Percentiles rank a stretch among this genome's conserved stretches.
Evolutionary conservation across 2,113 vertebrate genomes (phyloP).

Genomic region (Agapornis roseicollis): DNA sequence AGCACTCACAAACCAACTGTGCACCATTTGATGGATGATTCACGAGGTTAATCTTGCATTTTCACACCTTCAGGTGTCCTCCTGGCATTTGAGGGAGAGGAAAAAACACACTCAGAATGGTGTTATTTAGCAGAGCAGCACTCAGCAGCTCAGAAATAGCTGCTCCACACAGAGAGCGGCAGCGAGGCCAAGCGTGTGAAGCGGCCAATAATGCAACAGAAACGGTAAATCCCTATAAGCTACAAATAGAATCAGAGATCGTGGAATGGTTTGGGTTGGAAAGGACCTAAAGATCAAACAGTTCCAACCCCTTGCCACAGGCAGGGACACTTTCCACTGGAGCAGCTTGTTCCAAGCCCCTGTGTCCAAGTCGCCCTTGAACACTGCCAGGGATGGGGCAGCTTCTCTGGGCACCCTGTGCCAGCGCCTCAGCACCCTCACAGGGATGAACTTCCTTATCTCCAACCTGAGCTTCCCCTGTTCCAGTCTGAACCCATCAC

Average conservation of each 20-base stretch:
- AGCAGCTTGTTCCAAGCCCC: too few species aligned
- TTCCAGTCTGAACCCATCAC: not conserved
- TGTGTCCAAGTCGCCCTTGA: too few species aligned
- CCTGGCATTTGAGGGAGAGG: not conserved
- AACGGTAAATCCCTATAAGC: not conserved
- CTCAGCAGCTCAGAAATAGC: not conserved
- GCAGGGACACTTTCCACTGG: too few species aligned
- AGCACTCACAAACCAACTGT: not conserved
- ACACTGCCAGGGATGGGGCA: too few species aligned
- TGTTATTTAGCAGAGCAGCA: not conserved
- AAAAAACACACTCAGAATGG: fast-evolving
- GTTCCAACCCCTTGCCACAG: not conserved
- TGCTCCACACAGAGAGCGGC: not conserved
- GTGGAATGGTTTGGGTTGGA: not conserved
- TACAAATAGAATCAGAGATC: not conserved
- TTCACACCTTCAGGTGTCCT: not conserved
- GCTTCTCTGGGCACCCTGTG: not conserved
- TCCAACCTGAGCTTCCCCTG: not conserved
- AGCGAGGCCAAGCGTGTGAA: fast-evolving
- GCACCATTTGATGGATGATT: not conserved
- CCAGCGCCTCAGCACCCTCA: too few species aligned
- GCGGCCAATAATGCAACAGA: fast-evolving
- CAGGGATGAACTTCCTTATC: too few species aligned
- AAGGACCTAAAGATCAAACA: not conserved
- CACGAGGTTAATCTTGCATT: not conserved